phyloP scores from a whole-genome alignment of 2,888 invertebrate species.

The Empis stercorea region DNA sequence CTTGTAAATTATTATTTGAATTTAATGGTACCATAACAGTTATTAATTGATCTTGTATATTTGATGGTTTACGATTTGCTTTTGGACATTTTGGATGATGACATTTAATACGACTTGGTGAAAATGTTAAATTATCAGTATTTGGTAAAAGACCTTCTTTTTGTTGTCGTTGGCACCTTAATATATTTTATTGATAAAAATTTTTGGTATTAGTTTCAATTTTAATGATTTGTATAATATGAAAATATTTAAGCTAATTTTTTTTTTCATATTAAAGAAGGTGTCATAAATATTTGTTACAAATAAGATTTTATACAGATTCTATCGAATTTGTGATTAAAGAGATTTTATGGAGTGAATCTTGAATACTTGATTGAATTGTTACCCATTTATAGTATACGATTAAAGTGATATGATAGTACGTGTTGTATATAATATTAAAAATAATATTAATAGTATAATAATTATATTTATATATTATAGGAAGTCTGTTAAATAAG shows the following conservation, averaged over 20 bases:
- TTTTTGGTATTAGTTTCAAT: slow-evolving; percentile 1
- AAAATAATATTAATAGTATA: no score
- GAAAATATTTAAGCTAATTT: neutral
- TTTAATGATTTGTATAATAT: slow-evolving; percentile 6
- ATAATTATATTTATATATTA: no score
- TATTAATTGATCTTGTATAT: slow-evolving; percentile 36
- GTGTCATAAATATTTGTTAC: no score
- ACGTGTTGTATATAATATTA: no score
- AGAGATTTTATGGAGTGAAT: no score
- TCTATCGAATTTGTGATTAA: no score
- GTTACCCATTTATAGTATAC: no score
- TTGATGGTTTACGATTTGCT: slow-evolving; percentile 31
- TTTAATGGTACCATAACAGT: slow-evolving; percentile 36
- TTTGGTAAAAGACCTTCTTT: slow-evolving; percentile 34
- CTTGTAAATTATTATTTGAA: slow-evolving; percentile 28
- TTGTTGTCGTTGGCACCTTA: slow-evolving; percentile 34
- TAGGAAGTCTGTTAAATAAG: no score
- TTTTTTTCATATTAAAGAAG: neutral
- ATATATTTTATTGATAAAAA: no score
- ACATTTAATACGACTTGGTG: slow-evolving; percentile 35
- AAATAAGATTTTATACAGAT: no score
- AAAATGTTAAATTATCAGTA: slow-evolving; percentile 35
- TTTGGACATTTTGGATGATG: slow-evolving; percentile 37
- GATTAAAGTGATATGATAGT: no score
- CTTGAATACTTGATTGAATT: no score